Evolutionary conservation across 2,888 invertebrate genomes (phyloP), one percentile per base, ranked within the genome.

Genomic region (Mantis religiosa): DNA sequence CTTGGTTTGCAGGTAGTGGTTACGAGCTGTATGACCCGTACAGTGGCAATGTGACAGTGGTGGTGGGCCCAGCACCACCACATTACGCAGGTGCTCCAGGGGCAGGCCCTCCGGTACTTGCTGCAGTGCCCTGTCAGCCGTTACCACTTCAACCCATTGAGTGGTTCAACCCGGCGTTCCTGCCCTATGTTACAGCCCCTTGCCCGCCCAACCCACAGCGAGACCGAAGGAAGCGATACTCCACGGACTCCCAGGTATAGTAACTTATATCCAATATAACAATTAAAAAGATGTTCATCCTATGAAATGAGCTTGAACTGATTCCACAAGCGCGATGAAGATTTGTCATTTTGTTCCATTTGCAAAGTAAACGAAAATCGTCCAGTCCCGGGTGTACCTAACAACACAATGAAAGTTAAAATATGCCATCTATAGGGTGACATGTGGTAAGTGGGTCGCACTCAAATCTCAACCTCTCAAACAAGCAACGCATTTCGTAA

Each of bases 61-160:
- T 94, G 28, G 93, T 93, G 12, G 93, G 93, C 82, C 92, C 93
- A 28, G 91, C 93, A 30, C 92, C 93, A 82, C 91, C 92, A 8
- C 92, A 92, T 89, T 91, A 92, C 84, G 91, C 91, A 90, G 91
- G 88, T 91, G 54, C 54, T 25, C 92, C 91, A 28, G 92, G 91
- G 89, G 89, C 87, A 20, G 89, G 85, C 15, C 91, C 91, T 25
- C 91, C 91, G 12, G 92, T 93, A 83, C 90, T 93, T 89, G 92
- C 94, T 3, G 92, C 93, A 6, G 92, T 94, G 90, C 92, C 93
- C 14, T 94, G 93, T 90, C 93, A 92, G 25, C 93, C 94, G 41
- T 93, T 94, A 82, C 94, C 94, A 30, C 91, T 94, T 28, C 93
- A 93, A 90, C 93, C 94, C 88, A 92, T 94, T 82, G 93, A 94